Conservation (phyloP, 2,888 invertebrate species). For the Spisula subtruncata region DNA sequence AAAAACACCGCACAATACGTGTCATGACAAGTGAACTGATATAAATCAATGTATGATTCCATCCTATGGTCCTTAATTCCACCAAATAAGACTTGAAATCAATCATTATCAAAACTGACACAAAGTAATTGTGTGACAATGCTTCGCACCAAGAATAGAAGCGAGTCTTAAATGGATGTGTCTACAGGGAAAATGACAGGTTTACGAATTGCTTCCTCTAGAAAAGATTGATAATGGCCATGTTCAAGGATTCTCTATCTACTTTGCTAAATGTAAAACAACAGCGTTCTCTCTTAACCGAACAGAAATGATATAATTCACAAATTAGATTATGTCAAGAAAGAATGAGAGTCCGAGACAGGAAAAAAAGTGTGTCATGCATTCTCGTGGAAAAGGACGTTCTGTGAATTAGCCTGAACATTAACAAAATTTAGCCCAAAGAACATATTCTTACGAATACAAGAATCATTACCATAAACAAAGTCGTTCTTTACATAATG, state of each 20-base stretch:
- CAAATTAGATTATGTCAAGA: background rate
- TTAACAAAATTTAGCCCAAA: background rate
- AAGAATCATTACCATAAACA: background rate
- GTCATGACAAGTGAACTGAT: background rate
- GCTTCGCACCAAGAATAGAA: background rate
- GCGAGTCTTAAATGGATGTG: constrained; percentile 1
- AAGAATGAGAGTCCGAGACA: background rate
- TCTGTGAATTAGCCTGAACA: background rate
- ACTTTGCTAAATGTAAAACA: constrained; percentile 3
- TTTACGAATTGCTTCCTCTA: constrained; percentile 7
- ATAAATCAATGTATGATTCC: too few relatives aligned
- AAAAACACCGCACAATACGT: too few relatives aligned
- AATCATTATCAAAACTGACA: constrained; percentile 5
- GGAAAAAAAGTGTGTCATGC: background rate
- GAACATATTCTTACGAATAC: background rate
- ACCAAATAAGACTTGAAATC: constrained; percentile 16
- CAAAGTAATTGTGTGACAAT: constrained; percentile 1
- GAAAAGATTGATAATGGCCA: constrained; percentile 7
- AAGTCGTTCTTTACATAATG: background rate
- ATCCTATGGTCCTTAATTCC: background rate
- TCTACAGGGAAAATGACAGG: background rate
- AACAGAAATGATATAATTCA: constrained; percentile 8
- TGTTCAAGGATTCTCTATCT: background rate
- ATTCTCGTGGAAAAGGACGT: background rate
- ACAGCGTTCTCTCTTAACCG: background rate